Evolutionary conservation across 2,888 invertebrate genomes (phyloP), one percentile per base, ranked within the genome.

Genomic region (Sphaerophoria taeniata): DNA sequence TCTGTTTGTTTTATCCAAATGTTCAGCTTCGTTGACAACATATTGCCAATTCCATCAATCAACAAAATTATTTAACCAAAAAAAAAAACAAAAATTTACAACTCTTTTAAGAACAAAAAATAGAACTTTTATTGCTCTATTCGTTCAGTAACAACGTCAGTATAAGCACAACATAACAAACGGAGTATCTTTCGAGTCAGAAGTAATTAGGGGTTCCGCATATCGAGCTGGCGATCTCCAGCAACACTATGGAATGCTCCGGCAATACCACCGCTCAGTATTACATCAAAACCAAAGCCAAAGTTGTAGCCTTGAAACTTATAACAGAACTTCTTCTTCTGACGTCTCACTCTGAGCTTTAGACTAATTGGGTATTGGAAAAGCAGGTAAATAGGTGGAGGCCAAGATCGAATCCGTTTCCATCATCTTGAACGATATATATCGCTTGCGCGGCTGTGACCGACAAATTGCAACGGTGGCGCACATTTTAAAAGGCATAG

Each of bases 311-410:
- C 74, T 80, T 76, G 80, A 80, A 76, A 76, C 43, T 65, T 61
- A 72, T 63, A 51, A 51, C 51, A 76, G 72, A 85, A 84, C 70
- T 76, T 81, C 76, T 76, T 81, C 76, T 85, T 69, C 31, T 61
- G 53, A 76, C 58, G 74, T 74, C 70, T 84, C 75, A 75, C 80
- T 80, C 53, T 36, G 67, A 39, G 63, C 60, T 76, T 12, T 6
- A 14, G 47, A 51, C 53, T n/a, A 36, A 49, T 2, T 51, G n/a
- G 43, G 6, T 43, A 43, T 43, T 9, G 43, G 58, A 70, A 85
- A 85, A 85, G 16, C 85, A 73, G 85, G 85, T 85, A 85, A 85
- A 81, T 85, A 85, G 85, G 85, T 85, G 85, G 85, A 85, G 85
- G 85, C 85, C 81, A 85, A 85, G 85, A 85, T 85, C 85, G 85